phyloP scores from a whole-genome alignment of 2,888 invertebrate species.

The Caenorhabditis sulstoni region DNA sequence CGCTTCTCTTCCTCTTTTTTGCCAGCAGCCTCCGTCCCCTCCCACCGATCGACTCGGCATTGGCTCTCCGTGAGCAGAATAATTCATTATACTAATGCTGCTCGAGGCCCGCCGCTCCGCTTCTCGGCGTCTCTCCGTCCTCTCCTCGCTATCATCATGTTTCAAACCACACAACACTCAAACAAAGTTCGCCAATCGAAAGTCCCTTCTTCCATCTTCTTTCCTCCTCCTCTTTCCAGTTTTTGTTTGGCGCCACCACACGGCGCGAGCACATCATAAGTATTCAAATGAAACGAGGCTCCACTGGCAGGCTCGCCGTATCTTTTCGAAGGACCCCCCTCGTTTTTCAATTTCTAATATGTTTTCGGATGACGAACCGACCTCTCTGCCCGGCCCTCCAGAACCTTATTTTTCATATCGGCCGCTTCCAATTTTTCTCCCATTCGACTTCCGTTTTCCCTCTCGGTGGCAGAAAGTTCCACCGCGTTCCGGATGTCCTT shows the following conservation, averaged over 20 bases:
- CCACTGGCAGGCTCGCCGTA: neutral
- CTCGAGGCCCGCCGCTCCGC: constrained; percentile 7
- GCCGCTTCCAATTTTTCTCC: neutral
- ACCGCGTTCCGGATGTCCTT: too few species aligned
- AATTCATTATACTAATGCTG: constrained; percentile 62
- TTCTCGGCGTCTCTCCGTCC: constrained; percentile 9
- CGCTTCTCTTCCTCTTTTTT: neutral
- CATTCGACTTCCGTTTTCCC: too few species aligned
- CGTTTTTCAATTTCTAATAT: constrained; percentile 54
- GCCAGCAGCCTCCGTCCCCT: neutral
- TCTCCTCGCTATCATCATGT: constrained; percentile 42
- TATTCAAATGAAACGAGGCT: constrained; percentile 35
- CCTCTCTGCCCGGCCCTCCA: constrained; percentile 2
- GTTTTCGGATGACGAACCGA: constrained; percentile 38
- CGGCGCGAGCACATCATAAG: constrained; percentile 20
- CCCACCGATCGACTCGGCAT: neutral
- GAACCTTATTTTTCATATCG: constrained; percentile 26
- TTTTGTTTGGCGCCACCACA: constrained; percentile 17
- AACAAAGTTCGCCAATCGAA: neutral
- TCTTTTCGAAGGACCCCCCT: neutral
- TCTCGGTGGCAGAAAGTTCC: too few species aligned
- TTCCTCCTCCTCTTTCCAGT: constrained; percentile 4
- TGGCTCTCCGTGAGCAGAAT: constrained; percentile 56
- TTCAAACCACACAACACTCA: constrained; percentile 31
- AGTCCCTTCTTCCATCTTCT: neutral